Evolutionary conservation across 2,888 invertebrate species (phyloP), one percentile per base, ranked within the genome.

Genomic region (Lomographa bimaculata): DNA sequence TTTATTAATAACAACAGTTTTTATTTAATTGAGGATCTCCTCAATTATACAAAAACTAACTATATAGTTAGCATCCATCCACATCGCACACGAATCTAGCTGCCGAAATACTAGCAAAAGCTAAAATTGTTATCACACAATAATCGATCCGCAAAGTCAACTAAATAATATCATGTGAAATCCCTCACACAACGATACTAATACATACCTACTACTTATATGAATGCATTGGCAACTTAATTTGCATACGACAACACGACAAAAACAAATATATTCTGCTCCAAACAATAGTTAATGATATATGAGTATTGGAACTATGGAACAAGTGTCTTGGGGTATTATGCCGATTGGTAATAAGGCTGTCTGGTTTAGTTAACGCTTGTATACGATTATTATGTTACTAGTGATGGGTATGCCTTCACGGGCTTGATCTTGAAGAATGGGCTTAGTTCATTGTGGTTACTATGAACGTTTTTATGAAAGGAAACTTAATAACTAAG

Each of bases 311-410:
- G 19, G 23, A 14, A 25, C 25, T 27, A 20, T 26, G 34, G 52
- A 54, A 65, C 61, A 66, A 62, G 57, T 48, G 56, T 45, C 46
- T 58, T 58, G 61, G 60, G 50, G 35, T 58, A 65, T 64, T 63
- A 60, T 57, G 10, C 8, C 23, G 26, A 27, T 64, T 65, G 63
- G 57, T 59, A 57, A 52, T 46, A 67, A 57, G 67, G 50, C 41
- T 68, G 68, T 64, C 69, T 49, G 50, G 54, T 54, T 36, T 48
- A 54, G 53, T 58, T 50, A 53, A 27, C 35, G 42, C 50, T 11
- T 24, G 18, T 36, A 24, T 28, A 30, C 40, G 43, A 48, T 51
- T 43, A 46, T 32, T 6, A 39, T 45, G 35, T 23, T 9, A 29
- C n/a, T 8, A 38, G 43, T 8, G 44, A 8, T 29, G 29, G 5